Base-by-base conservation (phyloP, 2,113 vertebrate genomes). In the Hydrochoerus hydrochaeris region DNA sequence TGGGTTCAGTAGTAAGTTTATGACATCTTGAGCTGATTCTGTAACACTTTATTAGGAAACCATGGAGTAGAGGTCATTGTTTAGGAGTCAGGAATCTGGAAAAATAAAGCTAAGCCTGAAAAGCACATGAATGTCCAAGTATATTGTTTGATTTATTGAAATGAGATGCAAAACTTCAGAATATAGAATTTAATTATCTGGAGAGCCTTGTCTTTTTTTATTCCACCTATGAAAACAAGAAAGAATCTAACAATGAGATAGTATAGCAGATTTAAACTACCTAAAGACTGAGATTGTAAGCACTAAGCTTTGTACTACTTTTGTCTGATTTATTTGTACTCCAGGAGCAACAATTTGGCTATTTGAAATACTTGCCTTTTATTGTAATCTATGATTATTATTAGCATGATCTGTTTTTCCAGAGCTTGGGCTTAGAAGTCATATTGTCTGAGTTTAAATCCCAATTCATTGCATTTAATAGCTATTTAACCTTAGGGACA, bases 91-190 rank as follows among this genome's bases (percentile, higher is more conserved):
- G 32, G 63, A 90, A 73, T 91, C 52, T 95, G 60, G 22, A 88
- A 92, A 67, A 93, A 83, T 35, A 90, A 94, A 94, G 44, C 63
- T 65, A 71, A 90, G 44, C 32, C 5, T 82, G 38, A 86, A 95
- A 88, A 38, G 90, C 75, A 85, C 14, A 14, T 88, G 19, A 65
- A 71, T 89, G 5, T 89, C 91, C n/a, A 95, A 58, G 26, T 14
- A 44, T 78, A 81, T 90, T 78, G 28, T 60, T 94, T 77, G 24
- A 95, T 35, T 85, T 93, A 49, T 28, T 94, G 32, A 84, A 95
- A 91, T 67, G 85, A 52, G 24, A 57, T 91, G 9, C 52, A 91
- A 22, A 95, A 87, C 88, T 94, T 90, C 24, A 93, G 38, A 94
- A 82, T 69, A 44, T 32, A 86, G 28, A 92, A 63, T 93, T 10